Conservation (phyloP, 2,888 invertebrate genomes). For the Zele albiditarsus region DNA sequence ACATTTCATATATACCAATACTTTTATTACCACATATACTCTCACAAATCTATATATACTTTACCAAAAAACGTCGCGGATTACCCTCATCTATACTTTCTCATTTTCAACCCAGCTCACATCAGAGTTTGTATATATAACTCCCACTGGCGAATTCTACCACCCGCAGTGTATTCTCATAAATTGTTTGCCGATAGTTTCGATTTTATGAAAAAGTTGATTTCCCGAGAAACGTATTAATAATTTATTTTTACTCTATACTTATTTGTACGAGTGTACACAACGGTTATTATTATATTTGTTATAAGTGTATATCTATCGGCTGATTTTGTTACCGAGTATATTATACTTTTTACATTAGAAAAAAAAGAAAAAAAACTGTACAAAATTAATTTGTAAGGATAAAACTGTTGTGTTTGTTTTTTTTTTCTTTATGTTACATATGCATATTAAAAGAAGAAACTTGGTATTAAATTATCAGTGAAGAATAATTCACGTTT, state of each 20-base stretch:
- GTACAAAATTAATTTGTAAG: too few relatives aligned
- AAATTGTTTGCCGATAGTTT: conserved; percentile 47
- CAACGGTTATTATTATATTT: too few relatives aligned
- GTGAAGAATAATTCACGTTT: too few relatives aligned
- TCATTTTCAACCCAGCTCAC: conserved; percentile 5
- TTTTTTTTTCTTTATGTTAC: too few relatives aligned
- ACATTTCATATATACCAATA: not conserved
- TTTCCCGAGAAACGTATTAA: conserved; percentile 32
- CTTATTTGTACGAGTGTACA: not conserved
- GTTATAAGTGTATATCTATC: too few relatives aligned
- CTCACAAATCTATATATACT: not conserved
- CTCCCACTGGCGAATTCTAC: conserved; percentile 21
- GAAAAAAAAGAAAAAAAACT: too few relatives aligned
- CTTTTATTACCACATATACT: not conserved
- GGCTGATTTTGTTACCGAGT: too few relatives aligned
- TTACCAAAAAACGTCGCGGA: conserved; percentile 4
- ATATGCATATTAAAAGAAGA: too few relatives aligned
- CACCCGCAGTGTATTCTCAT: conserved; percentile 22
- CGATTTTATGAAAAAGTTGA: conserved; percentile 40
- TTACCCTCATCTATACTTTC: not conserved
- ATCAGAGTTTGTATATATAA: conserved; percentile 31
- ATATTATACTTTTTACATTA: too few relatives aligned
- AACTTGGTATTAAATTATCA: too few relatives aligned
- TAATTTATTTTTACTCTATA: conserved; percentile 34
- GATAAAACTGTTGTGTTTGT: too few relatives aligned